phyloP scores from a whole-genome alignment of 2,888 invertebrate genomes.

The Xestia rhomboidea region DNA sequence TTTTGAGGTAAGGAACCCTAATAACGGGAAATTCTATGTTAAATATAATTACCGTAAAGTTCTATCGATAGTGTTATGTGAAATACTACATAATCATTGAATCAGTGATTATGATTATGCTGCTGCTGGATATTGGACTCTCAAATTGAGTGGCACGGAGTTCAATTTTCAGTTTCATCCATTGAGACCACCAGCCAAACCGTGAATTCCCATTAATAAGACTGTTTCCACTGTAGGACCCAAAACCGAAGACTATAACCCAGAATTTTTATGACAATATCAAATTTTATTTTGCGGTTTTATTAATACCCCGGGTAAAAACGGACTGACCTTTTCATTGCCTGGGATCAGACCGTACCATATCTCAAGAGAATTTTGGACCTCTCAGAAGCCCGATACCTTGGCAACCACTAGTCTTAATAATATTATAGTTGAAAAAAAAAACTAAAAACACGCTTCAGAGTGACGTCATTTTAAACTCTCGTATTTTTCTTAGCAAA shows the following conservation, averaged over 20 bases:
- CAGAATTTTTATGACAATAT: neutral
- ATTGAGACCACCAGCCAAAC: too few species aligned
- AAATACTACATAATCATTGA: too few species aligned
- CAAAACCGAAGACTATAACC: neutral
- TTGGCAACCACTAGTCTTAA: neutral
- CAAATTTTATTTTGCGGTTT: slow-evolving; percentile 9
- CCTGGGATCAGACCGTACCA: neutral
- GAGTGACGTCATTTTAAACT: neutral
- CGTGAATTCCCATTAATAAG: neutral
- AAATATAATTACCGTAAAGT: too few species aligned
- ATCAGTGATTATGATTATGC: too few species aligned
- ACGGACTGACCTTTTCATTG: slow-evolving; percentile 1
- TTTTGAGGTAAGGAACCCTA: too few species aligned
- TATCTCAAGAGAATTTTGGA: neutral
- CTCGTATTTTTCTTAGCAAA: neutral
- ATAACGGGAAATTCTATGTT: too few species aligned
- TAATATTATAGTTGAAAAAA: neutral
- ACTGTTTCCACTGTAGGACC: neutral
- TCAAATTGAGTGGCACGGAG: too few species aligned
- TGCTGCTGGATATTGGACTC: too few species aligned
- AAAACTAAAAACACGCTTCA: too few species aligned
- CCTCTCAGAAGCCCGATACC: neutral
- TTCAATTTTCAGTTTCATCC: too few species aligned
- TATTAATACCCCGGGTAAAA: neutral
- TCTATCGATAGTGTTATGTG: too few species aligned